Base-by-base conservation (phyloP, 2,113 vertebrate species). In the Athene cunicularia region DNA sequence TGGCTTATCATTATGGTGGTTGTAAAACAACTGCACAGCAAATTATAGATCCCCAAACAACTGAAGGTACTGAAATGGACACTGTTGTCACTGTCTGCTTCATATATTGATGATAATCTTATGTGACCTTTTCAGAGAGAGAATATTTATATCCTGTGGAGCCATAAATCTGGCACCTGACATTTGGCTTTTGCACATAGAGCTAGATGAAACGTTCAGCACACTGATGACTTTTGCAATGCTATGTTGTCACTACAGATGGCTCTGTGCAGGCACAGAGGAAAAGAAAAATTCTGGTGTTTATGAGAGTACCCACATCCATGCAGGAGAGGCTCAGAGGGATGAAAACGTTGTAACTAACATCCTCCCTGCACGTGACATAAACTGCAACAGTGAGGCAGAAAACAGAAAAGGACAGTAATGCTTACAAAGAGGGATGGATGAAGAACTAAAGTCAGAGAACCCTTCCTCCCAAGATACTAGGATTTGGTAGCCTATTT, bases 71-170 rank as follows among this genome's bases (percentile, higher is more conserved):
- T 33, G 66, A 82, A 93, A 91, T 27, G 58, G 93, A 91, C 80
- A 52, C 80, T 83, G 64, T 88, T 97, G 94, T 96, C 96, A 96
- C 86, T 95, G 49, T 89, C 59, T 96, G 76, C 60, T 97, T 97
- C 80, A n/a, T 94, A 23, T 89, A 91, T 95, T 95, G 96, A 94
- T 95, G 80, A 85, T 95, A 91, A 96, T 97, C 91, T 96, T 85
- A 70, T 5, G 5, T 97, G 95, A 97, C 94, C 93, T 96, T 97
- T 97, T 49, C 86, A 53, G 91, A 76, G 60, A 94, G 39, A 53
- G 95, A 95, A 94, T 97, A 97, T 95, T 97, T 97, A 68, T 96
- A 95, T 94, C 84, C 88, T 80, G 66, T 76, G 84, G 79, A 95
- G 90, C 91, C 70, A 68, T 86, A 93, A 96, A 95, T 95, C 91